Percentiles rank a stretch among this genome's conserved stretches.
phyloP scores from a whole-genome alignment of 2,113 vertebrate species.

The Myodes glareolus region DNA sequence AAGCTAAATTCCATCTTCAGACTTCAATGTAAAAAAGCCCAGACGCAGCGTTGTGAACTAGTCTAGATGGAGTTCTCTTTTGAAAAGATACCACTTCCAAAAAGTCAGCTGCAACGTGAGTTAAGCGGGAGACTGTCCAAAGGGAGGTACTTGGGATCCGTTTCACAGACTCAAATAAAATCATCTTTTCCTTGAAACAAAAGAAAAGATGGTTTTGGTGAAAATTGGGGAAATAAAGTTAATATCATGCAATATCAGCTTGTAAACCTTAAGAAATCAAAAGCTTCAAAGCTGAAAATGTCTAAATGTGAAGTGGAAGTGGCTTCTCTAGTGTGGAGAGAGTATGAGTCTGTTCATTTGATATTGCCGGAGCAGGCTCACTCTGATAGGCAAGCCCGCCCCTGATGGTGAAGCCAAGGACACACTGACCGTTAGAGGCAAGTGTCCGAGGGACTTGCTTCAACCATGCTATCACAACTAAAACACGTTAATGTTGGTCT shows the following conservation, averaged over 20 bases:
- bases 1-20: not conserved
- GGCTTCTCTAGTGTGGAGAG: not conserved
- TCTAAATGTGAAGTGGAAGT: not conserved
- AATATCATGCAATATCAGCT: not conserved
- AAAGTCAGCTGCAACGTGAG: not conserved
- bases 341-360: not conserved
- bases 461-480: not conserved
- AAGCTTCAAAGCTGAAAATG: not conserved
- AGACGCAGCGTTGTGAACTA: not conserved
- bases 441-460: not conserved
- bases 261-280: not conserved
- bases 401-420: not conserved
- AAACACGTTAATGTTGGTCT: not conserved
- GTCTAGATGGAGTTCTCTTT: not conserved
- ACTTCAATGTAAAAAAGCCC: not conserved
- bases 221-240: not conserved
- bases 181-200: not conserved
- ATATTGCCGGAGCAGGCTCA: not conserved
- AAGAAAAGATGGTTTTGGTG: not conserved
- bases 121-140: not conserved
- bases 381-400: not conserved
- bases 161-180: not conserved
- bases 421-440: not conserved
- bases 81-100: conserved; percentile 5
- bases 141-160: too few species aligned